Base-by-base conservation (phyloP, 2,797 vertebrate species). In the Cynopterus sphinx region DNA sequence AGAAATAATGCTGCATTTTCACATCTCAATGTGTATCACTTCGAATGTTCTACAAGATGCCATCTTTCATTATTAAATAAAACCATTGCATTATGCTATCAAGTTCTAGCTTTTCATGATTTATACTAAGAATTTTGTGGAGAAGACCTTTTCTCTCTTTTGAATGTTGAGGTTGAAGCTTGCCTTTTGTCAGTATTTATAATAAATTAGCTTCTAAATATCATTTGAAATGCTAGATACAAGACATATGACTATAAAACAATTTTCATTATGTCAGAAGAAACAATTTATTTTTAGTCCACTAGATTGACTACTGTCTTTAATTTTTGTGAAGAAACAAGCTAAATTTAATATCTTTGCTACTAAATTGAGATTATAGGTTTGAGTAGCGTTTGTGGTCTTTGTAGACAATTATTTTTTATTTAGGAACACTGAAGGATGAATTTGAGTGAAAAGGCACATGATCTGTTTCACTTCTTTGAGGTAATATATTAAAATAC, bases 131-230 rank as follows among this genome's bases (percentile, higher is more conserved):
- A 90, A 90, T 94, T 92, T 90, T 93, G 49, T 82, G 19, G 74
- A 36, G 73, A 96, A 46, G 31, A 28, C 71, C 65, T 96, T 78
- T 83, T 26, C 16, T 9, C 41, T 46, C 36, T 73, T 95, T 95
- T 94, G 83, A 81, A 94, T 92, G 78, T 92, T 91, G 86, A 67
- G 86, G 83, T 75, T 92, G 74, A 94, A 95, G 12, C 71, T 94
- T 96, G 91, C 36, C 65, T 96, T 96, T 59, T 92, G 83, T 93
- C 74, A 85, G 68, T 90, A 82, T 89, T 93, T 96, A 36, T 83
- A 68, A 83, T 77, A 91, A 93, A 73, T 85, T 92, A 90, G 68
- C 51, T 51, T 88, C 67, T 85, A 39, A 94, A 73, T 94, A 70
- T 88, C 39, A 74, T 85, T 92, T 94, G 73, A 94, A 97, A 86